Evolutionary conservation across 1,140 invertebrate species (phyloP), one percentile per base, ranked within the genome.

Genomic region (Dendrolimus punctatus): DNA sequence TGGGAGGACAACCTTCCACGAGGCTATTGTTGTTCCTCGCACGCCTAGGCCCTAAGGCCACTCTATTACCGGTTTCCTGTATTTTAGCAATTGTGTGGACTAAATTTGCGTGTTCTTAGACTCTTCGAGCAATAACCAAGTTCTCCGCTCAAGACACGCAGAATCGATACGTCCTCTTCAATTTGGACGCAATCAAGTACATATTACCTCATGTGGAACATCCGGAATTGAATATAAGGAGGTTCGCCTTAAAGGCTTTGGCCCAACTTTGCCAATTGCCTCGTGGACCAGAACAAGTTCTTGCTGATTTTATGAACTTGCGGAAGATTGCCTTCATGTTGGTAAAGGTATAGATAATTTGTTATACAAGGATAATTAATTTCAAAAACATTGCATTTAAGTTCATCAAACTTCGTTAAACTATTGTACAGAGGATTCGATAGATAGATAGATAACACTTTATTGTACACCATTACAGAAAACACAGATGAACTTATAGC

Each of bases 81-180:
- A 23, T 23, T 23, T 23, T 23, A 23, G 3, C 23, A 23, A 23
- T 2, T 23, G 23, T 23, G 23, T 23, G 23, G 23, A 23, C 23
- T 23, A 2, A 23, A 23, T 23, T 23, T 23, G 23, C 1, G 23
- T 23, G 23, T 23, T 23, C 23, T 23, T 23, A 23, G 82, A 83
- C 82, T 6, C 64, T 85, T n/a, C 69, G 82, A 56, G 80, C 78
- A 0, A 80, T 85, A 38, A 85, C 82, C 8, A 85, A 85, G 54
- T 85, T 82, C 55, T 54, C 73, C 4, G 76, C 71, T 0, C 80
- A 85, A 71, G 81, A 85, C 38, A 73, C 70, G 52, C 57, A 58
- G 37, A 85, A 85, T 43, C 71, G 80, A 8, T 8, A 68, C 3
- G 62, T 76, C 0, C 47, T 85, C 2, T 82, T 66, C 51, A 57